Evolutionary conservation across 37 sponge, comb jelly and placozoan genomes (phyloP).

Genomic region (Aphrocallistes beatrix): DNA sequence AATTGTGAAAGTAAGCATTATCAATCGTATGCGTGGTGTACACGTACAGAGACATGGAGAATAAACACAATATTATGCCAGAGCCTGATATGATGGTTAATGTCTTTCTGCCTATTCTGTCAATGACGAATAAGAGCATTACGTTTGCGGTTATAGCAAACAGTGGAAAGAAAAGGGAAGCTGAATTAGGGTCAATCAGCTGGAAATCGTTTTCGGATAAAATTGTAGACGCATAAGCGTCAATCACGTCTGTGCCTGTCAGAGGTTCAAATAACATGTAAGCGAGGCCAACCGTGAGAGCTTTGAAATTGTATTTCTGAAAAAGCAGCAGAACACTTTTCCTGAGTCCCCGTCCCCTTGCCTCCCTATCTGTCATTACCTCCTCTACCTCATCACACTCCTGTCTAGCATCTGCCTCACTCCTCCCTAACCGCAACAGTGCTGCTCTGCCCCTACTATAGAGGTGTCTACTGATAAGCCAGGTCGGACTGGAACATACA

Average conservation of each 20-base stretch:
- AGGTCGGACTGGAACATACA: background rate
- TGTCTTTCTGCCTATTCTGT: background rate
- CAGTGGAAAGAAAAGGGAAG: background rate
- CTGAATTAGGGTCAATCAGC: background rate
- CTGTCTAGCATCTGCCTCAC: background rate
- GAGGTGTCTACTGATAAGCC: background rate
- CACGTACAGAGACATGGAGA: background rate
- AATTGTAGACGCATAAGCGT: background rate
- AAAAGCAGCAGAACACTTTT: background rate
- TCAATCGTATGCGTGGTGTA: background rate
- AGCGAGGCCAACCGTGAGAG: background rate
- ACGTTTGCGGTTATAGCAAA: background rate
- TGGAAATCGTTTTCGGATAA: background rate
- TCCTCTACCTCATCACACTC: background rate
- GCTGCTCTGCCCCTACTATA: background rate
- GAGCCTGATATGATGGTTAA: background rate
- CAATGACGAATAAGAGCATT: background rate
- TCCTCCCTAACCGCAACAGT: background rate
- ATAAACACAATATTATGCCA: background rate
- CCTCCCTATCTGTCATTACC: background rate
- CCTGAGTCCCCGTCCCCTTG: background rate
- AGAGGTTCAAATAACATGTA: background rate
- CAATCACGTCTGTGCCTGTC: constrained; percentile 2
- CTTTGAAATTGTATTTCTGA: background rate
- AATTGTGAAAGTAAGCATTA: background rate